Conservation (phyloP, 2,888 invertebrate genomes). For the Zaprionus obscuricornis region DNA sequence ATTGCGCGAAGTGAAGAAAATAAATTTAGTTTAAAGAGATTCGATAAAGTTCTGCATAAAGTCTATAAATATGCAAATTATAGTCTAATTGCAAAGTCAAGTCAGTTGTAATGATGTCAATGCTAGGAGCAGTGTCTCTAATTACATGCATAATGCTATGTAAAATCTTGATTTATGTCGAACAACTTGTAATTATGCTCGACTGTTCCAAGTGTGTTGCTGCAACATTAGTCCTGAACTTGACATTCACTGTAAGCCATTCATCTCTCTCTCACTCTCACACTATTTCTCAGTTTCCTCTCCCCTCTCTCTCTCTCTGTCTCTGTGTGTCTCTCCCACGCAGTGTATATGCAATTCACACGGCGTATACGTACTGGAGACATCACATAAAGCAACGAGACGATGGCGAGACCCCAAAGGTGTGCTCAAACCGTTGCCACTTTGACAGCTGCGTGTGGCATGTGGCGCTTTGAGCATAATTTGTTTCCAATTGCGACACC, state of each 20-base stretch:
- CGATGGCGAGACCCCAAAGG: conserved; percentile 25
- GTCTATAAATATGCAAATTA: too few species aligned
- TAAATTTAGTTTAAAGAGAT: too few species aligned
- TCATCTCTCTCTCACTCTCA: background rate
- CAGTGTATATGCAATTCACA: conserved; percentile 10
- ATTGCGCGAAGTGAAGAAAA: too few species aligned
- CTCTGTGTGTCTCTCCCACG: background rate
- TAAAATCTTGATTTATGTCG: background rate
- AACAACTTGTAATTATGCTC: conserved; percentile 11
- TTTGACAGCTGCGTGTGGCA: conserved; percentile 59
- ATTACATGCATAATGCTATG: background rate
- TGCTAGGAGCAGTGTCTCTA: background rate
- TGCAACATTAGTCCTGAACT: conserved; percentile 25
- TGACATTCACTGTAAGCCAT: conserved; percentile 16
- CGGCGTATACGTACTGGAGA: conserved; percentile 42
- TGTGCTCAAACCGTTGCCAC: conserved; percentile 39
- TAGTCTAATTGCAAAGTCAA: too few species aligned
- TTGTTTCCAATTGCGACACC: conserved; percentile 73
- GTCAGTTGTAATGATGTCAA: too few species aligned
- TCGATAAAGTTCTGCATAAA: too few species aligned
- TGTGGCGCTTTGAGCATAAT: conserved; percentile 72
- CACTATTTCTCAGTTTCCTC: background rate
- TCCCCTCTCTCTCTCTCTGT: background rate
- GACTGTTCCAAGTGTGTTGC: background rate
- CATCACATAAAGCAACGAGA: conserved; percentile 29